Evolutionary conservation across 2,888 invertebrate genomes (phyloP).

Genomic region (Oscheius sp.): DNA sequence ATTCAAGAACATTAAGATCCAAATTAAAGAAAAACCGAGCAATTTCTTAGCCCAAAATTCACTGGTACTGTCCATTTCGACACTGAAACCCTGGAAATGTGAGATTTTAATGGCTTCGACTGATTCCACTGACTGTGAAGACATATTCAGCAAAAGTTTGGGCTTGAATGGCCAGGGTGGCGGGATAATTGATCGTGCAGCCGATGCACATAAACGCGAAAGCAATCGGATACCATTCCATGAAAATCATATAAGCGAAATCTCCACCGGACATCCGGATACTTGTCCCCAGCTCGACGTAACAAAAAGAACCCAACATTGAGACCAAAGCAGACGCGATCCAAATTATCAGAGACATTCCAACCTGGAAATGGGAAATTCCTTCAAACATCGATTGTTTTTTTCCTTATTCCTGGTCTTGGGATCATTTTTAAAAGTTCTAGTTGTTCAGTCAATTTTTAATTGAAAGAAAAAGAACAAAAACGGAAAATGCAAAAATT

Average conservation of each 20-base stretch:
- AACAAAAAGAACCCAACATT: conserved; percentile 87
- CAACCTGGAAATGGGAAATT: conserved; percentile 76
- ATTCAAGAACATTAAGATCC: conserved; percentile 68
- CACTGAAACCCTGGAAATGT: conserved; percentile 51
- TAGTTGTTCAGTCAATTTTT: too few species aligned
- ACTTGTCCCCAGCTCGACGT: conserved; percentile 89
- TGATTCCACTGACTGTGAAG: conserved; percentile 55
- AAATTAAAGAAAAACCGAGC: conserved; percentile 61
- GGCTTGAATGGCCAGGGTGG: conserved; percentile 69
- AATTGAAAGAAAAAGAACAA: too few species aligned
- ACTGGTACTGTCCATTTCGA: conserved; percentile 44
- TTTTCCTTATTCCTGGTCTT: too few species aligned
- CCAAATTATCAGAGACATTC: conserved; percentile 85
- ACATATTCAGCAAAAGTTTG: conserved; percentile 70
- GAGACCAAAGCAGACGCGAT: conserved; percentile 83
- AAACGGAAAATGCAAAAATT: too few species aligned
- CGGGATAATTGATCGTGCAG: conserved; percentile 70
- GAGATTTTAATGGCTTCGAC: neutral
- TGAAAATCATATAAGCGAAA: conserved; percentile 70
- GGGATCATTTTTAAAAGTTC: neutral
- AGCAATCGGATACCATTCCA: conserved; percentile 72
- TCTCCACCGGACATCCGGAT: conserved; percentile 77
- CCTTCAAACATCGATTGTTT: too few species aligned
- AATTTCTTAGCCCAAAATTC: conserved; percentile 61
- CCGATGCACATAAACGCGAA: conserved; percentile 71